Percentiles rank a stretch among this genome's conserved stretches.
Conservation (phyloP, 2,113 vertebrate genomes). For the Carettochelys insculpta region DNA sequence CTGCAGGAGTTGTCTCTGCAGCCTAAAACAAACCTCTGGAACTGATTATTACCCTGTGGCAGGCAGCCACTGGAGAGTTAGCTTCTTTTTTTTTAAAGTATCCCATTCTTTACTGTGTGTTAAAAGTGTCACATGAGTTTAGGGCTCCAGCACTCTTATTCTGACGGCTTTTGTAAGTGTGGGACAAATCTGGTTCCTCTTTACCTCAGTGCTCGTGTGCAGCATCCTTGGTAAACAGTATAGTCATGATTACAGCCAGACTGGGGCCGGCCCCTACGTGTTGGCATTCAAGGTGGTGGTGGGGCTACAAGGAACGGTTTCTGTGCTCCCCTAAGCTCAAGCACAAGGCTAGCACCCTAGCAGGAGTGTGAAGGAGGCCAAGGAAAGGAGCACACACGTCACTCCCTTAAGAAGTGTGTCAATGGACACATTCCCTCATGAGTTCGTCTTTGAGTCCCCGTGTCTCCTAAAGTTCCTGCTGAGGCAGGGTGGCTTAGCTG, state of each 20-base stretch:
- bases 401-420: not conserved
- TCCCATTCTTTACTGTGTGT: not conserved
- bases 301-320: not conserved
- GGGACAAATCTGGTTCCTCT: not conserved
- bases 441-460: not conserved
- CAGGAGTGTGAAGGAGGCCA: not conserved
- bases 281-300: not conserved
- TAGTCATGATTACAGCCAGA: not conserved
- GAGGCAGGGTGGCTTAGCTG: not conserved
- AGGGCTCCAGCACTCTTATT: not conserved
- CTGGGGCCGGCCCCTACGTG: no score
- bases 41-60: not conserved
- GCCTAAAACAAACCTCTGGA: slow-evolving; percentile 2
- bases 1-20: slow-evolving; percentile 4
- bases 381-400: not conserved
- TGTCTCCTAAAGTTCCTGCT: not conserved
- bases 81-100: not conserved
- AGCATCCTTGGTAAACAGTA: not conserved
- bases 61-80: not conserved
- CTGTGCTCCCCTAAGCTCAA: not conserved
- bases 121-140: not conserved
- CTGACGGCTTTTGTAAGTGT: not conserved
- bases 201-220: not conserved
- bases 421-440: not conserved
- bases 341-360: not conserved